Evolutionary conservation across 2,888 invertebrate genomes (phyloP).

Genomic region (Lasioglossum figueresi): DNA sequence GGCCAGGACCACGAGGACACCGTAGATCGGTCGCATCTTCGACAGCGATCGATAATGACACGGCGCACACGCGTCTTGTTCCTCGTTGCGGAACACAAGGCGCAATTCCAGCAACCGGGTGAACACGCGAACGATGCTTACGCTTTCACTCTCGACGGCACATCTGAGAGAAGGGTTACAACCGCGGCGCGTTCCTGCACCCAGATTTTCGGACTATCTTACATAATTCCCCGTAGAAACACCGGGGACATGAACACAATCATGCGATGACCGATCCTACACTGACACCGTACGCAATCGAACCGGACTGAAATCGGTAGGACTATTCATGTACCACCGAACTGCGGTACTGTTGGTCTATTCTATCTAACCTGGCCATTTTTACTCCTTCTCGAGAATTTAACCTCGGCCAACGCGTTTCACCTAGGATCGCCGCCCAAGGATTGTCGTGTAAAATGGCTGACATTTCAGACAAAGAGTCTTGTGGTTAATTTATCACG

Average conservation of each 20-base stretch:
- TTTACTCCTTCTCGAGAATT: neutral
- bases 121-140: constrained; percentile 63
- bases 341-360: neutral
- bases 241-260: neutral
- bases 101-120: constrained; percentile 15
- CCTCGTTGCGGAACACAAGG: constrained; percentile 15
- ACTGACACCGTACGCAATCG: neutral
- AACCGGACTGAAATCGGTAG: neutral
- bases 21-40: constrained; percentile 27
- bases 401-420: neutral
- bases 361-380: neutral
- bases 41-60: constrained; percentile 5
- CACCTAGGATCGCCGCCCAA: too few relatives aligned
- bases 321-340: neutral
- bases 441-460: too few relatives aligned
- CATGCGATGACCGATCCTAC: neutral
- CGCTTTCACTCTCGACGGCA: constrained; percentile 82
- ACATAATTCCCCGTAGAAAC: constrained; percentile 64
- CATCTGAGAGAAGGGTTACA: constrained; percentile 76
- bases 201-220: constrained; percentile 75
- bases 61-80: neutral
- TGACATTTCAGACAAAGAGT: too few relatives aligned
- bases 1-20: neutral
- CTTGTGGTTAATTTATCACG: neutral
- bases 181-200: constrained; percentile 66